Evolutionary conservation across 2,797 vertebrate genomes (phyloP).

Genomic region (Rhinogobio ventralis): DNA sequence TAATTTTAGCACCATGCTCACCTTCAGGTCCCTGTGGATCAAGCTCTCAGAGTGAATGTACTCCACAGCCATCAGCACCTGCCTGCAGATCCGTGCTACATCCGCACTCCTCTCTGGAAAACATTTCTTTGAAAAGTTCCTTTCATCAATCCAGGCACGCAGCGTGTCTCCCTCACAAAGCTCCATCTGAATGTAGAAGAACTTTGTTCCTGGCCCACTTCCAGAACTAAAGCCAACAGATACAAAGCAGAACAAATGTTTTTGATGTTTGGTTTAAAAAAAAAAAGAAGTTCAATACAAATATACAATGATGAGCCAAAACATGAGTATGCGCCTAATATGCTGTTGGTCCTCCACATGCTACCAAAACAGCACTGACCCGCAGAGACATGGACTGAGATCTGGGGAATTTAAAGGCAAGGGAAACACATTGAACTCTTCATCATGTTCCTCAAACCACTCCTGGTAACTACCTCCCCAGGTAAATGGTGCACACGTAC

Average conservation of each 20-base stretch:
- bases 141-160: conserved; percentile 76
- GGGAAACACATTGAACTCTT: too few species aligned
- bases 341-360: too few species aligned
- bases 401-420: too few species aligned
- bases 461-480: too few species aligned
- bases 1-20: conserved; percentile 57
- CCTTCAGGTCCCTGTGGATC: conserved; percentile 94
- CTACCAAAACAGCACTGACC: too few species aligned
- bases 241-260: not conserved
- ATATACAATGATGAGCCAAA: not conserved
- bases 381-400: too few species aligned
- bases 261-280: too few species aligned
- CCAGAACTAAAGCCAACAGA: conserved; percentile 60
- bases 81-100: conserved; percentile 71
- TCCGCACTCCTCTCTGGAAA: conserved; percentile 62
- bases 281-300: not conserved
- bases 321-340: too few species aligned
- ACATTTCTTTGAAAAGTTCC: not conserved
- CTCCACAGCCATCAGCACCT: conserved; percentile 82
- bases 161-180: conserved; percentile 82
- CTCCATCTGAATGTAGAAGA: conserved; percentile 91
- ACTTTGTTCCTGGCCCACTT: not conserved
- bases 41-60: conserved; percentile 81
- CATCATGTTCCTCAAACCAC: too few species aligned
- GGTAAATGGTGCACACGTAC: too few species aligned